Evolutionary conservation across 2,888 invertebrate genomes (phyloP).

Genomic region (Pediacus dermestoides): DNA sequence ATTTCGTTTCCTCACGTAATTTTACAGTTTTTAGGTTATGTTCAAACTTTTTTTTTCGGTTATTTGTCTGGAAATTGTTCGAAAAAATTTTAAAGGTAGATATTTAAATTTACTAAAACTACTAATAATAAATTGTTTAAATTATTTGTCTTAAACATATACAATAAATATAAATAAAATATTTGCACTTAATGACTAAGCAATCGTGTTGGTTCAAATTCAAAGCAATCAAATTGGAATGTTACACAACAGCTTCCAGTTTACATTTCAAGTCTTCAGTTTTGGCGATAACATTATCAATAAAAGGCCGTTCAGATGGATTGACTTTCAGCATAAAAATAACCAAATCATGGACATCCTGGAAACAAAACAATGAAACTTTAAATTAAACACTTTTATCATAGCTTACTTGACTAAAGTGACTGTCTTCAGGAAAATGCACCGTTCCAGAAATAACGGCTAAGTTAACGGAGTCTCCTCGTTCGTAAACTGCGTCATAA

Average conservation of each 20-base stretch:
- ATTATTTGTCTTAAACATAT: too few species aligned
- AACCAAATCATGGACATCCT: constrained; percentile 69
- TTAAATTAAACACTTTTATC: not conserved
- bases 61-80: too few species aligned
- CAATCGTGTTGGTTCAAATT: too few species aligned
- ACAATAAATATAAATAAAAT: too few species aligned
- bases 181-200: too few species aligned
- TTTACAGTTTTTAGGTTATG: too few species aligned
- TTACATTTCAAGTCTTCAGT: constrained; percentile 57
- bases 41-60: too few species aligned
- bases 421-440: constrained; percentile 65
- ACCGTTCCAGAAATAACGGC: constrained; percentile 76
- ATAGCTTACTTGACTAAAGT: constrained; percentile 57
- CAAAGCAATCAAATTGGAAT: too few species aligned
- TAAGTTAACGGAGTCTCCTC: constrained; percentile 82
- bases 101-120: too few species aligned
- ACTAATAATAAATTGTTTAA: too few species aligned
- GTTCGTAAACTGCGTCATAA: constrained; percentile 77
- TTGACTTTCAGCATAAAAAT: constrained; percentile 69
- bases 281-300: constrained; percentile 67
- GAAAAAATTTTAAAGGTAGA: too few species aligned
- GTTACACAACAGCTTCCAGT: constrained; percentile 57
- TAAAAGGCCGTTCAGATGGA: constrained; percentile 71
- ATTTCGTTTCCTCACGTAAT: too few species aligned
- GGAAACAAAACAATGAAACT: constrained; percentile 35